Percentiles rank a stretch among this genome's conserved stretches.
Conservation (phyloP, 2,113 vertebrate species). For the Sebastes fasciatus region DNA sequence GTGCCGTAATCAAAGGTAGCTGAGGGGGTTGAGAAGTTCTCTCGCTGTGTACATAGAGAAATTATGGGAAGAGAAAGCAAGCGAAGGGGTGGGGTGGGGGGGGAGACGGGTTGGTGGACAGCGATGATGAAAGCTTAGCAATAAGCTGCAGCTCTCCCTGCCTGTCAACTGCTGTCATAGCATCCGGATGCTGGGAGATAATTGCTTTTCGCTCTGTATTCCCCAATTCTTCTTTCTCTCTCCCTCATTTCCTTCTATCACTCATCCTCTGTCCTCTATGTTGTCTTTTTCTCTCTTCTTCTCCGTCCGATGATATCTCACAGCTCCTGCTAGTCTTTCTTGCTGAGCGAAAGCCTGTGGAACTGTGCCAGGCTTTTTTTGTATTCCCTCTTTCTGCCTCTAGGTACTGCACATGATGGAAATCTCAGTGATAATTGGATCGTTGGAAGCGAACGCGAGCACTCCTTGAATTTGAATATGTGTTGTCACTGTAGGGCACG, state of each 20-base stretch:
- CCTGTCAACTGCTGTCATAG: conserved; percentile 73
- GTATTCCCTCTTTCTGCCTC: conserved; percentile 8
- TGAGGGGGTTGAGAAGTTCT: conserved; percentile 59
- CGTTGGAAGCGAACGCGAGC: background rate
- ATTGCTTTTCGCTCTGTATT: conserved; percentile 69
- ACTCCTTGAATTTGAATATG: conserved; percentile 41
- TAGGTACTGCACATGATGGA: conserved; percentile 16
- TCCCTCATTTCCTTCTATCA: conserved; percentile 69
- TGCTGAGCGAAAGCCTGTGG: conserved; percentile 18
- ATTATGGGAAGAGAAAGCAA: conserved; percentile 55
- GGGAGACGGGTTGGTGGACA: conserved; percentile 18
- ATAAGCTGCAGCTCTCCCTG: conserved; percentile 76
- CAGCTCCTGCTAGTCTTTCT: conserved; percentile 14
- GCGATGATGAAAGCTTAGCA: conserved; percentile 73
- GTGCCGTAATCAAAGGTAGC: conserved; percentile 64
- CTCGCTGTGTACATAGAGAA: conserved; percentile 54
- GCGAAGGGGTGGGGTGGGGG: background rate
- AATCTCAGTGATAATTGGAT: conserved; percentile 46
- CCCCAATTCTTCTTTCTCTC: conserved; percentile 30
- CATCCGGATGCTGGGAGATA: conserved; percentile 70
- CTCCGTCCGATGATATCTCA: conserved; percentile 41
- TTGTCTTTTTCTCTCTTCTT: conserved; percentile 27
- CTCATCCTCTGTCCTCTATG: conserved; percentile 44
- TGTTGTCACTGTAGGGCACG: background rate
- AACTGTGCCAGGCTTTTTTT: conserved; percentile 22